Evolutionary conservation across 2,113 vertebrate species (phyloP).

Genomic region (Apteryx mantelli): DNA sequence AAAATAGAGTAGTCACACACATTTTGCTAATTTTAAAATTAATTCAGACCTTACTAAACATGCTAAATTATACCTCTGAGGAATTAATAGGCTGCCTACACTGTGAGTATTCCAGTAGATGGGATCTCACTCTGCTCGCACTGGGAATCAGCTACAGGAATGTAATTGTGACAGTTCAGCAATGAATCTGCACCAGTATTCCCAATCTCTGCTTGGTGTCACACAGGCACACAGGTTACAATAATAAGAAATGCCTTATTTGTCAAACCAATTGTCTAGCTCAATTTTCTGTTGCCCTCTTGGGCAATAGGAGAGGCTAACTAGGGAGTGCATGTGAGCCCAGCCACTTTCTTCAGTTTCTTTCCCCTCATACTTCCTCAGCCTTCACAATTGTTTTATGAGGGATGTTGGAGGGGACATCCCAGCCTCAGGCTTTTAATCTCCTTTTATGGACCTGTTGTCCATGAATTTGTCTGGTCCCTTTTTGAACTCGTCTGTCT

Average conservation of each 20-base stretch:
- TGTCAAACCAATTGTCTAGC: neutral
- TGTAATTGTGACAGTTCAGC: neutral
- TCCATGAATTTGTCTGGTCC: neutral
- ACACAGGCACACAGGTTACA: neutral
- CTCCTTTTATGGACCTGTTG: neutral
- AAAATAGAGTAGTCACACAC: neutral
- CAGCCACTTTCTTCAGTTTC: neutral
- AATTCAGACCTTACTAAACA: neutral
- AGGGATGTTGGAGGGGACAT: neutral
- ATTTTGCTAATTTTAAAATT: neutral
- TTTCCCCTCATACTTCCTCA: neutral
- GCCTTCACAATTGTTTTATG: neutral
- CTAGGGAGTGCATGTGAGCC: neutral
- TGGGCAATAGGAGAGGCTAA: neutral
- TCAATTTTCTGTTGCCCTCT: neutral
- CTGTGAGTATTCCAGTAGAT: neutral
- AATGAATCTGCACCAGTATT: neutral
- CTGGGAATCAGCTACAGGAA: neutral
- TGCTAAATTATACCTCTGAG: neutral
- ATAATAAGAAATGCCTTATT: neutral
- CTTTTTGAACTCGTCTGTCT: neutral
- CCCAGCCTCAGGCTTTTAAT: neutral
- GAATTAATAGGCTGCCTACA: neutral
- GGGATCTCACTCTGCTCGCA: neutral
- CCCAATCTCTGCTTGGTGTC: neutral